These are phyloP conservation scores for Salvelinus namaycush DNA, from an alignment of 2,113 vertebrate species.

Conservation along the genomic window DNA sequence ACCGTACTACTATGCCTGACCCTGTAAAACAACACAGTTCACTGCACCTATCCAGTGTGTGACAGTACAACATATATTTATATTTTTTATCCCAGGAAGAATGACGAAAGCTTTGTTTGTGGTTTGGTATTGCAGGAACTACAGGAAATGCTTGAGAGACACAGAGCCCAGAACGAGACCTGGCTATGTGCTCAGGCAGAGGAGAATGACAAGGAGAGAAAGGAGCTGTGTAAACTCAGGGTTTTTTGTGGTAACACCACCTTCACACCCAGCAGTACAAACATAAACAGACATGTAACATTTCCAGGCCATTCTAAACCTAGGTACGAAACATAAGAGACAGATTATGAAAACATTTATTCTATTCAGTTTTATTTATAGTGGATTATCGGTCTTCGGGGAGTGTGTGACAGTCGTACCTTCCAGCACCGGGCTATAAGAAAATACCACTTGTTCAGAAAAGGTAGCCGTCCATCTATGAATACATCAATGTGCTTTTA, in stretches of 20 bases:
- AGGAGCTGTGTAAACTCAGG: conserved; percentile 69
- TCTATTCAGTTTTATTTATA: too few species aligned
- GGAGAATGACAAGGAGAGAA: conserved; percentile 74
- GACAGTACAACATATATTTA: neutral
- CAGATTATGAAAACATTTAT: too few species aligned
- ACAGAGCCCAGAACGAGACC: conserved; percentile 71
- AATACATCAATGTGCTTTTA: too few species aligned
- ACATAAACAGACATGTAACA: too few species aligned
- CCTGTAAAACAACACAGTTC: neutral
- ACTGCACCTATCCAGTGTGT: too few species aligned
- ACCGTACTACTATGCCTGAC: conserved; percentile 25
- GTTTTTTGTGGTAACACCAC: conserved; percentile 45
- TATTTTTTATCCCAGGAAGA: neutral
- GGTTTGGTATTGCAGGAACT: conserved; percentile 59
- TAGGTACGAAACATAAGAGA: too few species aligned
- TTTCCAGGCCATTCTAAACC: too few species aligned
- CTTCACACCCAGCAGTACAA: neutral
- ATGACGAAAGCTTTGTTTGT: conserved; percentile 6
- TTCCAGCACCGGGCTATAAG: too few species aligned
- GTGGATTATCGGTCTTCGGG: too few species aligned
- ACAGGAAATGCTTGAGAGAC: conserved; percentile 72
- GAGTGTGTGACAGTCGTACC: too few species aligned
- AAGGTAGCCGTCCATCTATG: too few species aligned
- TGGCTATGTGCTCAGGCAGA: conserved; percentile 70
- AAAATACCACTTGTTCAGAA: too few species aligned